Evolutionary conservation across 2,113 vertebrate genomes (phyloP).

Genomic region (Microcebus lehilahytsara): DNA sequence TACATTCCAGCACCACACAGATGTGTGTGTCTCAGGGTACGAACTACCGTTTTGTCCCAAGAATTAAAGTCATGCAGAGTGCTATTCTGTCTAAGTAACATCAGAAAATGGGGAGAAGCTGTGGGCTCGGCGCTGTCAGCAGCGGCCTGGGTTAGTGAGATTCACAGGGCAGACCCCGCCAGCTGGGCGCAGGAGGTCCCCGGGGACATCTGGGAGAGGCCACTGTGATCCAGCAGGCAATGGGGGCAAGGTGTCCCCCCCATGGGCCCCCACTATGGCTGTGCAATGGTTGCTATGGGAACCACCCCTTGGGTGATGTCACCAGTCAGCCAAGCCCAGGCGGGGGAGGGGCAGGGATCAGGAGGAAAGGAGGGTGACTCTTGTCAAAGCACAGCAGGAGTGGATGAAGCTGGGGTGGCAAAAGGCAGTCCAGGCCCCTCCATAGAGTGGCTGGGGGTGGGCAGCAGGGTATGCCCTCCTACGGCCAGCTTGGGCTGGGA

Average conservation of each 20-base stretch:
- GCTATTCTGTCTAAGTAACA: conserved; percentile 85
- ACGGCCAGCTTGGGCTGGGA: background rate
- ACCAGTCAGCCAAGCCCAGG: conserved; percentile 33
- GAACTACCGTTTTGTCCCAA: conserved; percentile 75
- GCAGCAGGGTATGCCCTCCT: background rate
- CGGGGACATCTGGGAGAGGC: background rate
- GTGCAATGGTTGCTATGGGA: conserved; percentile 15
- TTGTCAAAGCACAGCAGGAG: conserved; percentile 47
- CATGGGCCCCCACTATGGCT: background rate
- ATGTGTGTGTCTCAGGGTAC: conserved; percentile 51
- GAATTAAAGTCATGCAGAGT: conserved; percentile 86
- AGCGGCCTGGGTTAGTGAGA: conserved; percentile 41
- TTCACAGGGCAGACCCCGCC: background rate
- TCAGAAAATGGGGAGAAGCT: conserved; percentile 86
- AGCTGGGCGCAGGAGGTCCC: background rate
- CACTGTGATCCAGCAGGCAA: background rate
- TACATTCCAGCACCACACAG: conserved; percentile 44
- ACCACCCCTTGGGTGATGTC: background rate
- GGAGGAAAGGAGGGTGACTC: background rate
- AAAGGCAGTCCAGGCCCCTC: background rate
- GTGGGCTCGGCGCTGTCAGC: conserved; percentile 83
- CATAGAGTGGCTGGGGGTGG: background rate
- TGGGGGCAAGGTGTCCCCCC: background rate
- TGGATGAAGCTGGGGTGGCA: background rate
- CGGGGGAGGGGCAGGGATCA: background rate